Conservation (phyloP, 64 coral and sea anemone species). For the Stichodactyla helianthus region DNA sequence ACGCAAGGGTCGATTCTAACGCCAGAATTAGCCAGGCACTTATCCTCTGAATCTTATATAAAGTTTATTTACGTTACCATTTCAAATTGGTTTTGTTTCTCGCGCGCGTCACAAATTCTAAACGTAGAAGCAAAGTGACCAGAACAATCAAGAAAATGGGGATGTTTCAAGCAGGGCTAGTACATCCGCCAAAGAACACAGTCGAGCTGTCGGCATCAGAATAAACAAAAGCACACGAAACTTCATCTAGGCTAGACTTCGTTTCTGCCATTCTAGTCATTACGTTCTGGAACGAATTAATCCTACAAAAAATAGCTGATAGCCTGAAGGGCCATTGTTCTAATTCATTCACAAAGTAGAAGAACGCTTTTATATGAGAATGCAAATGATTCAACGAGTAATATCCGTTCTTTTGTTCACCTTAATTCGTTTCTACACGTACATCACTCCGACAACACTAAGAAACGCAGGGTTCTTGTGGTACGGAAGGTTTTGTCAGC, state of each 20-base stretch:
- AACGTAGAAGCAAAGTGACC: neutral
- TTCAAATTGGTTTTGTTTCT: neutral
- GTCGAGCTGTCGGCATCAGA: neutral
- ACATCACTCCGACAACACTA: neutral
- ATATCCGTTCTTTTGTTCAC: neutral
- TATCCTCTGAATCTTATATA: neutral
- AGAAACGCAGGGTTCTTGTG: neutral
- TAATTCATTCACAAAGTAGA: neutral
- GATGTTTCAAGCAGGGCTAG: neutral
- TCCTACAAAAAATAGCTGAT: neutral
- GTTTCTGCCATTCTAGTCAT: neutral
- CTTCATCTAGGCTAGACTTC: neutral
- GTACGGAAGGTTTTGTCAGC: neutral
- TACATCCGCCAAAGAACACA: neutral
- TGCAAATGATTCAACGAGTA: neutral
- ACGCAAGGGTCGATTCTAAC: neutral
- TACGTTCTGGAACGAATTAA: neutral
- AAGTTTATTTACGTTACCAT: neutral
- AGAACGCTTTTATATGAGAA: neutral
- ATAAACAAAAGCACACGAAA: constrained; percentile 20
- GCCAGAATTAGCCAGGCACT: neutral
- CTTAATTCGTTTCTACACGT: neutral
- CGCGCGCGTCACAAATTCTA: neutral
- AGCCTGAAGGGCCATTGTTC: neutral
- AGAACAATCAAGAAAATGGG: neutral